Evolutionary conservation across 2,113 vertebrate genomes (phyloP).

Genomic region (Ceratotherium simum): DNA sequence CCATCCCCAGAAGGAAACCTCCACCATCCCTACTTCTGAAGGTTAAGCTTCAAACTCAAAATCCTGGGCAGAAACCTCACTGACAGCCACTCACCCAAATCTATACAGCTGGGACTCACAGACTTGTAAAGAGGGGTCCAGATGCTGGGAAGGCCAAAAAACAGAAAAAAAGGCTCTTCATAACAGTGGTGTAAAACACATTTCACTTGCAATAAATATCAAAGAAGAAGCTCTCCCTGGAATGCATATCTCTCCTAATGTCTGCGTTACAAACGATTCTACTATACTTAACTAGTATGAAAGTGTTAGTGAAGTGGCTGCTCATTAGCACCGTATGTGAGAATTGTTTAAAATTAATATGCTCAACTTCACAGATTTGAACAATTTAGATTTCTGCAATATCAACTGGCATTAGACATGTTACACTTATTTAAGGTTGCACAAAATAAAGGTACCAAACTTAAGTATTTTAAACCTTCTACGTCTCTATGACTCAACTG

Average conservation of each 20-base stretch:
- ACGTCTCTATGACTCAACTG: not conserved
- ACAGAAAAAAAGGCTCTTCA: no score
- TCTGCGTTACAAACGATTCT: not conserved
- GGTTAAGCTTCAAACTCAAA: not conserved
- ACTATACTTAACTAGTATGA: not conserved
- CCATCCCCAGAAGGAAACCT: not conserved
- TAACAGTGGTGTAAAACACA: not conserved
- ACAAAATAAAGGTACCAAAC: not conserved
- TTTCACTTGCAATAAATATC: not conserved
- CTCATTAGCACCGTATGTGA: not conserved
- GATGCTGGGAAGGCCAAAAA: not conserved
- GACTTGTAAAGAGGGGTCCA: not conserved
- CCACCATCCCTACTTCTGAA: not conserved
- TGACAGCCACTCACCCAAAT: not conserved
- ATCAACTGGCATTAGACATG: not conserved
- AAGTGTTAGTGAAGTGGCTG: not conserved
- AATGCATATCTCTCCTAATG: not conserved
- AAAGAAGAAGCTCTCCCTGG: not conserved
- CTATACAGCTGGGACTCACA: not conserved
- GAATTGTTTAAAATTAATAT: not conserved
- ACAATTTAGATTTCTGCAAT: not conserved
- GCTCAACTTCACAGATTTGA: not conserved
- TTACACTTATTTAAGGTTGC: not conserved
- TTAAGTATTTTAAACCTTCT: not conserved
- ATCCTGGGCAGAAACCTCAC: not conserved